Conservation (phyloP, 2,888 invertebrate genomes). For the Plagiodera versicolora region DNA sequence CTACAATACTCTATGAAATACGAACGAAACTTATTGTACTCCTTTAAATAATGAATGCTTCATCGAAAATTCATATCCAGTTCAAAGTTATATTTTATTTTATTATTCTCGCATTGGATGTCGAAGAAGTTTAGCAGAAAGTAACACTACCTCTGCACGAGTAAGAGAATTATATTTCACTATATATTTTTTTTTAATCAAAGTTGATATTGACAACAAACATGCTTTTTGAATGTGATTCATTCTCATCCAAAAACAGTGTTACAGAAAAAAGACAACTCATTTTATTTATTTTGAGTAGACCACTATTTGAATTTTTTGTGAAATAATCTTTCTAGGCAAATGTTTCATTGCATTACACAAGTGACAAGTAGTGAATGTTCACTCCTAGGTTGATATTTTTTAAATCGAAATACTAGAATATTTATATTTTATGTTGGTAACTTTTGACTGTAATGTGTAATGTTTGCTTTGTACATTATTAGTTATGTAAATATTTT, state of each 20-base stretch:
- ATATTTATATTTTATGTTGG: neutral
- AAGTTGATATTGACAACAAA: no score
- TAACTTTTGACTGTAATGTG: neutral
- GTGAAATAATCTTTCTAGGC: neutral
- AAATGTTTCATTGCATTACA: neutral
- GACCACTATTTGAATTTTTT: neutral
- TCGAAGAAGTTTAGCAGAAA: no score
- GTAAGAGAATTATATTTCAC: no score
- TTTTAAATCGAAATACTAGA: neutral
- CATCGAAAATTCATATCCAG: neutral
- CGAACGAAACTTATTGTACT: neutral
- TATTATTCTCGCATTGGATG: neutral
- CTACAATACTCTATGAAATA: neutral
- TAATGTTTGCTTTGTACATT: constrained; percentile 15
- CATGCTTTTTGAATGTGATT: no score
- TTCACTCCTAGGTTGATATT: neutral
- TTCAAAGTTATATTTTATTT: neutral
- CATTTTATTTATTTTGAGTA: neutral
- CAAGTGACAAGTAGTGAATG: neutral
- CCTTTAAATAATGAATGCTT: neutral
- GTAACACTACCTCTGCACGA: no score
- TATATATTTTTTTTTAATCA: no score
- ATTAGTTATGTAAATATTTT: constrained; percentile 33
- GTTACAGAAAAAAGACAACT: no score
- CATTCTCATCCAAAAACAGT: no score